A percentile compares a stretch with the other conserved stretches of the same genome.
These are phyloP conservation scores for Paracanthobrama guichenoti DNA, from an alignment of 2,113 vertebrate species.

Conservation along the genomic window DNA sequence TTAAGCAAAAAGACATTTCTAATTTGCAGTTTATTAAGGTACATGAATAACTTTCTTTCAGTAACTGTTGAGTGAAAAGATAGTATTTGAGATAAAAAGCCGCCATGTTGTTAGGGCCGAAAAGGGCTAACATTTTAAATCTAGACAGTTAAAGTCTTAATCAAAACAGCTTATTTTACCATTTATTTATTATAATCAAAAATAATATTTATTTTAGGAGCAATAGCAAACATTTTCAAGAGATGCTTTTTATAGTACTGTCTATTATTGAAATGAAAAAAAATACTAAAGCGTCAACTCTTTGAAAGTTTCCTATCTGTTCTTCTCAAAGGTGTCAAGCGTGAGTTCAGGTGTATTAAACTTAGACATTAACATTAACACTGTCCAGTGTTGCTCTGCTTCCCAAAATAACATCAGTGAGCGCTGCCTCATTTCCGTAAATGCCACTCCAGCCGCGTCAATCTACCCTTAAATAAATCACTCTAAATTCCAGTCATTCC, in stretches of 20 bases:
- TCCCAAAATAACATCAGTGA: slow-evolving; percentile 25
- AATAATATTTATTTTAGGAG: background rate
- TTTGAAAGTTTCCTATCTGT: background rate
- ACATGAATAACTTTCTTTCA: background rate
- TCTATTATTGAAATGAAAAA: background rate
- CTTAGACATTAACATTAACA: slow-evolving; percentile 13
- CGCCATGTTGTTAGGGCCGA: background rate
- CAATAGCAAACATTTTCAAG: background rate
- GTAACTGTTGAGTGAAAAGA: too few species aligned
- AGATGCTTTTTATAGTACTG: background rate
- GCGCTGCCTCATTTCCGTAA: background rate
- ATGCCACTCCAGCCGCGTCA: background rate
- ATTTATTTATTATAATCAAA: background rate
- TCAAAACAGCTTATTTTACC: background rate
- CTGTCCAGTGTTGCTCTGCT: background rate
- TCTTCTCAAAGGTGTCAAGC: background rate
- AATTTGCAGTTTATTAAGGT: background rate
- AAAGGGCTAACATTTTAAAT: too few species aligned
- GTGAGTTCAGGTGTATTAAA: background rate
- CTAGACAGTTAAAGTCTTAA: too few species aligned
- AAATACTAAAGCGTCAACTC: background rate
- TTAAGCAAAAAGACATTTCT: background rate
- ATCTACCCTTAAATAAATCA: slow-evolving; percentile 9
- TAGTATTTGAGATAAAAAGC: background rate
- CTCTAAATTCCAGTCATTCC: slow-evolving; percentile 7